Evolutionary conservation across 2,113 vertebrate species (phyloP).

Genomic region (Lasiurus cinereus): DNA sequence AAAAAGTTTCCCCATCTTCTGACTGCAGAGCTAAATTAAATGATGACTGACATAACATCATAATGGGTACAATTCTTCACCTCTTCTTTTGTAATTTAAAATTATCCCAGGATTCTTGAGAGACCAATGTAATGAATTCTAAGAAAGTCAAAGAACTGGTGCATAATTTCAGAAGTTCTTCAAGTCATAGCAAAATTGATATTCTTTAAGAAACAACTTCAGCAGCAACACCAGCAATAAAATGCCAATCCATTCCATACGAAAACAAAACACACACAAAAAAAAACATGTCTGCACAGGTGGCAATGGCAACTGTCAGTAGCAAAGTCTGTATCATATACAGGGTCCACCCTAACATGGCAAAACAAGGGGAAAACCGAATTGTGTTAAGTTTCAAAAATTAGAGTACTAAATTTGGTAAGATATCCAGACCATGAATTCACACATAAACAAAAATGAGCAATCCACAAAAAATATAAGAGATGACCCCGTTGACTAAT

Average conservation of each 20-base stretch:
- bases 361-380: slow-evolving; percentile 55
- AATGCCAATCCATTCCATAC: not conserved
- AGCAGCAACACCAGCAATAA: not conserved
- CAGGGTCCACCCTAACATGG: not conserved
- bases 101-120: slow-evolving; percentile 76
- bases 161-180: slow-evolving; percentile 48
- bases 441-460: slow-evolving; percentile 80
- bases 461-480: slow-evolving; percentile 78
- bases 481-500: slow-evolving; percentile 88
- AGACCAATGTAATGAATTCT: slow-evolving; percentile 83
- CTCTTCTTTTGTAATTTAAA: slow-evolving; percentile 83
- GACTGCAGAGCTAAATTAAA: slow-evolving; percentile 78
- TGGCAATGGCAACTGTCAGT: not conserved
- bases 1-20: slow-evolving; percentile 76
- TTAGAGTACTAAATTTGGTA: slow-evolving; percentile 74
- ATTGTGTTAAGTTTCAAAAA: slow-evolving; percentile 76
- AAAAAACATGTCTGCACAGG: slow-evolving; percentile 48
- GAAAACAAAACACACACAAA: not conserved
- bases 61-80: slow-evolving; percentile 79
- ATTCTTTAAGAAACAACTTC: slow-evolving; percentile 41
- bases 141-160: slow-evolving; percentile 52
- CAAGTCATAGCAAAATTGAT: not conserved
- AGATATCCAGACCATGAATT: slow-evolving; percentile 69
- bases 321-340: not conserved
- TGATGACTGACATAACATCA: slow-evolving; percentile 78